Conservation (phyloP, 2,888 invertebrate genomes). For the Acronicta aceris region DNA sequence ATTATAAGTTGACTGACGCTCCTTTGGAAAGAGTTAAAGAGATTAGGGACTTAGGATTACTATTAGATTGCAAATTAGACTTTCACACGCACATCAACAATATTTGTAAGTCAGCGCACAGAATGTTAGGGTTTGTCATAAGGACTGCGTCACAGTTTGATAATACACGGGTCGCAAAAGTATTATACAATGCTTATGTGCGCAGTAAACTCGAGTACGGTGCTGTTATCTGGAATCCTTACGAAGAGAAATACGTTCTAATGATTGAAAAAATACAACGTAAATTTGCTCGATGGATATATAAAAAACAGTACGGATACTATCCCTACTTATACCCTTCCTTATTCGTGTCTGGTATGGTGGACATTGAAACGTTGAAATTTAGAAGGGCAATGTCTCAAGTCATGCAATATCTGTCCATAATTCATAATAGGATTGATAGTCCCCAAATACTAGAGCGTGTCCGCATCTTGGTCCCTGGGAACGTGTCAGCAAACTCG, state of each 20-base stretch:
- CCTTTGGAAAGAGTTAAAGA: slow-evolving; percentile 8
- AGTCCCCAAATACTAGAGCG: slow-evolving; percentile 10
- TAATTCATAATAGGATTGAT: slow-evolving; percentile 2
- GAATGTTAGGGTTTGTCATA: slow-evolving; percentile 7
- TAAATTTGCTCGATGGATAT: slow-evolving; percentile 2
- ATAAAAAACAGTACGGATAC: slow-evolving; percentile 2
- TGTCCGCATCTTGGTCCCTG: slow-evolving; percentile 5
- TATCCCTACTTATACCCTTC: slow-evolving; percentile 11
- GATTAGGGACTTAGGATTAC: slow-evolving; percentile 6
- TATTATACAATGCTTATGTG: not conserved
- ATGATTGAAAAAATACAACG: slow-evolving; percentile 2
- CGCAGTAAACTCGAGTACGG: not conserved
- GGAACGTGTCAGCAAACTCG: slow-evolving; percentile 1
- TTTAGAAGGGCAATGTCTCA: slow-evolving; percentile 4
- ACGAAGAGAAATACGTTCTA: not conserved
- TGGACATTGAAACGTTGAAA: slow-evolving; percentile 8
- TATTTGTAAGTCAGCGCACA: slow-evolving; percentile 10
- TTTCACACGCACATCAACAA: slow-evolving; percentile 8
- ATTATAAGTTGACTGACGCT: slow-evolving; percentile 1
- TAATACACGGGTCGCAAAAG: slow-evolving; percentile 3
- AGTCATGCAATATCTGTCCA: slow-evolving; percentile 1
- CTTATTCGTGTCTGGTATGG: slow-evolving; percentile 7
- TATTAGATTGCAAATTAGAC: slow-evolving; percentile 6
- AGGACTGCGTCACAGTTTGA: slow-evolving; percentile 9
- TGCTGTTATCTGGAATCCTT: not conserved